Percentiles rank a stretch among this genome's conserved stretches.
These are phyloP conservation scores for Oryzias sinensis DNA, from an alignment of 2,797 vertebrate genomes.

Conservation along the genomic window DNA sequence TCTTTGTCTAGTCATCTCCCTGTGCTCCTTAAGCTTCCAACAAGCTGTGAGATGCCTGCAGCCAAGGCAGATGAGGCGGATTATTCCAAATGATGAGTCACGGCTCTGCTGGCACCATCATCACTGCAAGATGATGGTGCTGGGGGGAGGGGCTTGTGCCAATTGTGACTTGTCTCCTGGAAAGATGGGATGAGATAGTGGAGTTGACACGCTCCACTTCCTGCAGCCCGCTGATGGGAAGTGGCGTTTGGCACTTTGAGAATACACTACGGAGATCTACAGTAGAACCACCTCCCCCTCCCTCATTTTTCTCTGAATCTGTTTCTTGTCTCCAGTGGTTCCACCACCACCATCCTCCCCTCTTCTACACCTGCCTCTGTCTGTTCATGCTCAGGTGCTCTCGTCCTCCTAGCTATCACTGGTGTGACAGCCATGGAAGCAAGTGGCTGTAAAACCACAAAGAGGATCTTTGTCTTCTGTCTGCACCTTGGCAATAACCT, in stretches of 20 bases:
- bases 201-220: conserved; percentile 61
- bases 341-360: not conserved
- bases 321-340: not conserved
- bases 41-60: conserved; percentile 17
- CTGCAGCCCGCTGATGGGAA: conserved; percentile 44
- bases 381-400: conserved; percentile 41
- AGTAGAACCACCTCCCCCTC: conserved; percentile 26
- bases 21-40: conserved; percentile 18
- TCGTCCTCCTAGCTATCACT: conserved; percentile 32
- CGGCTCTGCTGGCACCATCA: conserved; percentile 38
- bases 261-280: conserved; percentile 33
- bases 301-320: conserved; percentile 27
- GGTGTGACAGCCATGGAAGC: conserved; percentile 40
- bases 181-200: conserved; percentile 40
- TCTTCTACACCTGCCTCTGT: conserved; percentile 30
- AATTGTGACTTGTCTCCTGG: conserved; percentile 52
- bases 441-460: conserved; percentile 46
- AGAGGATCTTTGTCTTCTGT: conserved; percentile 36
- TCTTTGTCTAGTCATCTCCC: conserved; percentile 18
- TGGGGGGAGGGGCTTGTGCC: conserved; percentile 3
- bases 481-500: conserved; percentile 16
- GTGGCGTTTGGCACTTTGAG: conserved; percentile 60
- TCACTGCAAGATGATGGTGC: conserved; percentile 12
- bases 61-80: conserved; percentile 27
- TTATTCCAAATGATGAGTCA: conserved; percentile 62